Evolutionary conservation across 1,140 invertebrate species (phyloP).

Genomic region (Matsumurasca onukii): DNA sequence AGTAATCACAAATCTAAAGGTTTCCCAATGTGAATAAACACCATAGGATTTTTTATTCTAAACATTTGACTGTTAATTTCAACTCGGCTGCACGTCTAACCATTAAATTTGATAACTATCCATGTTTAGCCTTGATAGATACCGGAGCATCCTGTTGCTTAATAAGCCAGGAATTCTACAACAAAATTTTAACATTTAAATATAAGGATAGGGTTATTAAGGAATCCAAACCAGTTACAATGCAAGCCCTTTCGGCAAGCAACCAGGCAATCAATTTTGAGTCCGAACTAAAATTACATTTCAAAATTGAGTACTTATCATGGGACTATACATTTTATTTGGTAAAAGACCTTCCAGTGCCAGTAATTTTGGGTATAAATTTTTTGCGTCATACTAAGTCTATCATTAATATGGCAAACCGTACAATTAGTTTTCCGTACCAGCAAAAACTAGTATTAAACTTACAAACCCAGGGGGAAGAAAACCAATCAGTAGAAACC

Average conservation of each 20-base stretch:
- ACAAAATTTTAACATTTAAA: neutral
- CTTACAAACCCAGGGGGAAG: neutral
- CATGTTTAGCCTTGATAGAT: neutral
- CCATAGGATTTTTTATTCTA: neutral
- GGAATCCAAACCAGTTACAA: neutral
- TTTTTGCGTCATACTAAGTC: neutral
- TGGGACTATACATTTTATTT: neutral
- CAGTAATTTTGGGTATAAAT: neutral
- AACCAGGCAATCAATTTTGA: neutral
- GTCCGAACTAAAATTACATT: neutral
- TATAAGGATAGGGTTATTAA: neutral
- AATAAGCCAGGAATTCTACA: neutral
- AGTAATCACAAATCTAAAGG: neutral
- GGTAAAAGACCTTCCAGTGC: neutral
- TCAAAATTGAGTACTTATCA: slow-evolving; percentile 10
- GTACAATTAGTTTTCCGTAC: neutral
- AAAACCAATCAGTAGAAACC: neutral
- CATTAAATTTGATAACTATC: neutral
- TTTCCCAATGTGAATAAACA: neutral
- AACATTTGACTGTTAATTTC: neutral
- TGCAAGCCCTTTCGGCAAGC: neutral
- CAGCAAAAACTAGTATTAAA: too few species aligned
- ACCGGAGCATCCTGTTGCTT: neutral
- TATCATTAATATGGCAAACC: neutral
- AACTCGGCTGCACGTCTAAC: neutral